Percentiles rank a stretch among this genome's conserved stretches.
These are phyloP conservation scores for Anodontia alba DNA, from an alignment of 2,888 invertebrate genomes.

Conservation along the genomic window DNA sequence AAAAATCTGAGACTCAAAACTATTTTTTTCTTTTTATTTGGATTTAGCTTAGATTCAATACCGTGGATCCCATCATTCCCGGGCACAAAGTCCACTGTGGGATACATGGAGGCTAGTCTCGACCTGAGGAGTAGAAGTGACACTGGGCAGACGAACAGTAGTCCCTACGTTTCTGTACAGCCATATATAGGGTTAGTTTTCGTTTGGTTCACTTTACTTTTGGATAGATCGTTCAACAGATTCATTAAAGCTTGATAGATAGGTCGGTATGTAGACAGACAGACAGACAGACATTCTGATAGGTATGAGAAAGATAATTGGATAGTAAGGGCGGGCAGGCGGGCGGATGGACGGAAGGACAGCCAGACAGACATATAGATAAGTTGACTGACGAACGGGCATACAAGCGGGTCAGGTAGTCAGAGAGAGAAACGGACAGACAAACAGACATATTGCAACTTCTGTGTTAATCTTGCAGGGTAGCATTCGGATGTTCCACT, in stretches of 20 bases:
- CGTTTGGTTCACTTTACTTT: too few relatives aligned
- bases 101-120: constrained; percentile 48
- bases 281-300: too few relatives aligned
- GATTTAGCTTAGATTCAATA: constrained; percentile 36
- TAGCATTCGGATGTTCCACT: constrained; percentile 15
- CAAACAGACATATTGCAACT: not conserved
- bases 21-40: too few relatives aligned
- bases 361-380: too few relatives aligned
- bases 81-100: not conserved
- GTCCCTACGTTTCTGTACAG: constrained; percentile 54
- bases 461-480: constrained; percentile 23
- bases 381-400: not conserved
- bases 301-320: too few relatives aligned
- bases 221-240: too few relatives aligned
- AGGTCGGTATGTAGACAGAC: too few relatives aligned
- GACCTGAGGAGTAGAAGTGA: constrained; percentile 48
- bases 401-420: not conserved
- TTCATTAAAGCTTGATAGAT: too few relatives aligned
- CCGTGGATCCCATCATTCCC: constrained; percentile 33
- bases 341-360: too few relatives aligned
- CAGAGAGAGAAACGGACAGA: not conserved
- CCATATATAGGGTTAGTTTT: constrained; percentile 54
- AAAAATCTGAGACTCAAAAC: too few relatives aligned
- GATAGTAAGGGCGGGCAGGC: too few relatives aligned
- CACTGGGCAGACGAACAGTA: constrained; percentile 41